Evolutionary conservation across 2,888 invertebrate species (phyloP).

Genomic region (Abscondita cerata): DNA sequence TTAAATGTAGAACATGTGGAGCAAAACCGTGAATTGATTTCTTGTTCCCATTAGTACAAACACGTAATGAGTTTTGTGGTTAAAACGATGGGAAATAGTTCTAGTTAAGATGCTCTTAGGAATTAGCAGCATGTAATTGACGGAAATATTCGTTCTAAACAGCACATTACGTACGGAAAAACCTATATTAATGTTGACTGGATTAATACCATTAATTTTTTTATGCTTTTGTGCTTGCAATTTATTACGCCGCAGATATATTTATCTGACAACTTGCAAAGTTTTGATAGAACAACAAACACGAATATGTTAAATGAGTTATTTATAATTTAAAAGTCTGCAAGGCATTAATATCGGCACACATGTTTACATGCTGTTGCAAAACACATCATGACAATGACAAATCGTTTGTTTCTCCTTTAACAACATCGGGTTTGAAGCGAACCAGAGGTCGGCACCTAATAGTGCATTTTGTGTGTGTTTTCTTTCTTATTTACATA

Average conservation of each 20-base stretch:
- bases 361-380: slow-evolving; percentile 19
- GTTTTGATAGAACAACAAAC: slow-evolving; percentile 9
- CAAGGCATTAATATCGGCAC: slow-evolving; percentile 19
- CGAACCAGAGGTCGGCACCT: slow-evolving; percentile 4
- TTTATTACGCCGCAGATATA: neutral
- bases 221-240: neutral
- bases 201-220: slow-evolving; percentile 1
- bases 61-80: slow-evolving; percentile 25
- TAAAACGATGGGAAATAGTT: slow-evolving; percentile 26
- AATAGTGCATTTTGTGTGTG: neutral
- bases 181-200: slow-evolving; percentile 14
- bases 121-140: slow-evolving; percentile 29
- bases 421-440: slow-evolving; percentile 14
- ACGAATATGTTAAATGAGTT: neutral
- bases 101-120: slow-evolving; percentile 20
- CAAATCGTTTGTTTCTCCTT: slow-evolving; percentile 17
- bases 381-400: slow-evolving; percentile 26
- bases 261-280: neutral
- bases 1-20: slow-evolving; percentile 14
- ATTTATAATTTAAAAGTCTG: slow-evolving; percentile 12
- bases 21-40: slow-evolving; percentile 23
- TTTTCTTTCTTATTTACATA: slow-evolving; percentile 4
- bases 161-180: slow-evolving; percentile 16
- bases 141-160: slow-evolving; percentile 26
- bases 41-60: slow-evolving; percentile 21